Base-by-base conservation (phyloP, 2,888 invertebrate genomes). In the Pilophorus perplexus region DNA sequence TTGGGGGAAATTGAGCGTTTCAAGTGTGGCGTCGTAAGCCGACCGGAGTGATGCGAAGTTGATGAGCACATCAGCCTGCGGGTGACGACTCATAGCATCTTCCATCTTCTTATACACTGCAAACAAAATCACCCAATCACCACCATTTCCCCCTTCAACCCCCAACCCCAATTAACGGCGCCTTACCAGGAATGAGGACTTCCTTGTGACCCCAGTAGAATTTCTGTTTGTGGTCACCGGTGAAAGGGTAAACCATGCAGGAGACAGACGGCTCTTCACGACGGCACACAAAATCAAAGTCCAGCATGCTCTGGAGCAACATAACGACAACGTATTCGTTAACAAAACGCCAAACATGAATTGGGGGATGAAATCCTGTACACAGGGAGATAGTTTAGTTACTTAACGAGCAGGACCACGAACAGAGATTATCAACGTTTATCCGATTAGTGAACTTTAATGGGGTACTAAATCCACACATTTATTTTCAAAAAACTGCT, bases 151-250 rank as follows among this genome's bases (percentile, higher is more conserved):
- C n/a, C n/a, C n/a, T n/a, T n/a, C n/a, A n/a, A n/a, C n/a, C n/a
- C n/a, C n/a, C n/a, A n/a, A n/a, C n/a, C n/a, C n/a, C 33, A 33
- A 12, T 33, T 25, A 14, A 60, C 0, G 18, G 27, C 22, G 33
- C 79, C 78, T 78, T 71, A 87, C 83, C 82, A 0, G 88, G 90
- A 74, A 95, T 87, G 23, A 95, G 84, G 52, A 96, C 89, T 77
- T 98, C 98, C 77, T 97, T 95, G 79, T 99, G 98, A 0, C 99
- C 99, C 88, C 97, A 99, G 78, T 99, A 99, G 80, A 93, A 99
- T 78, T 99, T 99, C 79, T 97, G 97, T 76, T 96, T 97, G 79
- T 99, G 98, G 78, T 99, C 97, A 0, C 96, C 96, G 12, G 90
- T 95, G 80, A 99, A 96, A 0, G 99, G 99, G 79, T 99, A 99